Evolutionary conservation across 2,797 vertebrate genomes (phyloP).

Genomic region (Poecile montanus): DNA sequence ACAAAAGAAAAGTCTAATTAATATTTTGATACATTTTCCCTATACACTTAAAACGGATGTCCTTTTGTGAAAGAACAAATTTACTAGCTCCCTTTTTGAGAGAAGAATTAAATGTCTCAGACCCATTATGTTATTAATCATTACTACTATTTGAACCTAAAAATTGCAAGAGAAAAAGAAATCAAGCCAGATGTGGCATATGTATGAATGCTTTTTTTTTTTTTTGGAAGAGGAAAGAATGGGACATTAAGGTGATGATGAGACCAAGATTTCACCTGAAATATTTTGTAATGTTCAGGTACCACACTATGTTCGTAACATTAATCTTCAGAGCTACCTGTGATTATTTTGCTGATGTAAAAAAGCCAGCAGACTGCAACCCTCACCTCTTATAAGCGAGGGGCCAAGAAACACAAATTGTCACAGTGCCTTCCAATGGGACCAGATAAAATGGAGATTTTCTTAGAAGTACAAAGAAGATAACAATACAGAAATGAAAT

Average conservation of each 20-base stretch:
- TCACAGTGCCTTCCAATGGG: not conserved
- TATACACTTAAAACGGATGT: slow-evolving; percentile 67
- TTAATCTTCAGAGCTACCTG: not conserved
- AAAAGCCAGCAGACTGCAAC: not conserved
- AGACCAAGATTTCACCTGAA: not conserved
- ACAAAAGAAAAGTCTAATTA: slow-evolving; percentile 81
- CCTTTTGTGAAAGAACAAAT: slow-evolving; percentile 55
- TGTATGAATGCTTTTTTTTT: not conserved
- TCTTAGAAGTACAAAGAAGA: not conserved
- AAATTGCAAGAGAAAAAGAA: slow-evolving; percentile 28
- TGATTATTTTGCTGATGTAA: not conserved
- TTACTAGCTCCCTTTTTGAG: slow-evolving; percentile 35
- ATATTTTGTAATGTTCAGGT: not conserved
- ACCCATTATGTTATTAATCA: slow-evolving; percentile 48
- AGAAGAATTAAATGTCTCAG: slow-evolving; percentile 40
- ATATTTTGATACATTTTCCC: slow-evolving; percentile 80
- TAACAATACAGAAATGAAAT: not conserved
- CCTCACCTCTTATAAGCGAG: not conserved
- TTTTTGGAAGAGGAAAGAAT: not conserved
- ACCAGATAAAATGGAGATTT: not conserved
- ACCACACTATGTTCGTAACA: not conserved
- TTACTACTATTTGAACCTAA: slow-evolving; percentile 32
- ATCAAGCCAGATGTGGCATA: not conserved
- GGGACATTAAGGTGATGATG: not conserved
- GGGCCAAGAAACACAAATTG: not conserved